Percentiles rank a stretch among this genome's conserved stretches.
Conservation (phyloP, 2,888 invertebrate genomes). For the Lasioglossum leucozonium region DNA sequence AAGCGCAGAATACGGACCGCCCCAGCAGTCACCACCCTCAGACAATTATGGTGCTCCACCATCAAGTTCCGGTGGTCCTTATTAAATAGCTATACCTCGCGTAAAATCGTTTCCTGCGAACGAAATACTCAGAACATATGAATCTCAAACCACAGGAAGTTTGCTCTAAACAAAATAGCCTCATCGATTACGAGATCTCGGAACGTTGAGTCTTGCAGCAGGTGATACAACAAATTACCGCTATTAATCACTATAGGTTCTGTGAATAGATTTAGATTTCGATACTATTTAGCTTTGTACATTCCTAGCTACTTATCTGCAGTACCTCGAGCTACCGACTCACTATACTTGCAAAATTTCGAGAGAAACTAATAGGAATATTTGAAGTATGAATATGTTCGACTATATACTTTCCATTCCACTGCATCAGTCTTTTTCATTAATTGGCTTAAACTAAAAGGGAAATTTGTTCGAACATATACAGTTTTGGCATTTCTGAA, state of each 20-base stretch:
- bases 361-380: background rate
- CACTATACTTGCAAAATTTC: background rate
- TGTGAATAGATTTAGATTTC: slow-evolving; percentile 6
- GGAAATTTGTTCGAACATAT: background rate
- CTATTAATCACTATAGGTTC: slow-evolving; percentile 22
- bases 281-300: slow-evolving; percentile 7
- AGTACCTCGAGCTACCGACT: background rate
- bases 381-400: background rate
- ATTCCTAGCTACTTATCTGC: background rate
- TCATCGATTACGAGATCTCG: slow-evolving; percentile 24
- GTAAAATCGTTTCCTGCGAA: background rate
- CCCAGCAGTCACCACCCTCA: slow-evolving; percentile 79
- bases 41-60: slow-evolving; percentile 86
- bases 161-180: background rate
- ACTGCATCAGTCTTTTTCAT: background rate
- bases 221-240: slow-evolving; percentile 8
- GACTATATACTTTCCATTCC: background rate
- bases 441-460: background rate
- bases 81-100: slow-evolving; percentile 57
- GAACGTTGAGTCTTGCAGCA: background rate
- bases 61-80: slow-evolving; percentile 73
- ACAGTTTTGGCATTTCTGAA: background rate
- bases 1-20: slow-evolving; percentile 80
- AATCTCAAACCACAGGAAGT: slow-evolving; percentile 17
- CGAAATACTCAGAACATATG: slow-evolving; percentile 24